Evolutionary conservation across 2,113 vertebrate genomes (phyloP).

Genomic region (Amblyornis subalaris): DNA sequence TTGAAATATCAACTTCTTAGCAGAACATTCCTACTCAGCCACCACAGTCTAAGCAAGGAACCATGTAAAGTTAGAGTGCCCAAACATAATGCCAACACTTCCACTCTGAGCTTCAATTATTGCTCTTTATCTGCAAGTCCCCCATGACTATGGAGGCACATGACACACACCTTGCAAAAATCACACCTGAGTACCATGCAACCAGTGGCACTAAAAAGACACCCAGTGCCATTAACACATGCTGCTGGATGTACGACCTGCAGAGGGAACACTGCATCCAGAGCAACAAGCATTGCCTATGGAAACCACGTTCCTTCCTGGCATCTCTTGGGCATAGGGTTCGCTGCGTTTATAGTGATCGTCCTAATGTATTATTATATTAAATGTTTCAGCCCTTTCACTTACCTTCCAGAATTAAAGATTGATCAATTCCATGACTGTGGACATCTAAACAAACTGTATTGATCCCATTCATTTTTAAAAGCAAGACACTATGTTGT

Average conservation of each 20-base stretch:
- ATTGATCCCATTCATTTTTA: slow-evolving; percentile 53
- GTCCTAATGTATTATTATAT: slow-evolving; percentile 22
- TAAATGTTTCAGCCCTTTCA: slow-evolving; percentile 45
- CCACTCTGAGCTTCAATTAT: not conserved
- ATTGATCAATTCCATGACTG: slow-evolving; percentile 40
- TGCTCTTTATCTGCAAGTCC: not conserved
- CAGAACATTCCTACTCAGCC: not conserved
- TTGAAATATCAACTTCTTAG: not conserved
- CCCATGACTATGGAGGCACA: accelerated
- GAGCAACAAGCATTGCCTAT: not conserved
- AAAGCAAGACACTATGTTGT: slow-evolving; percentile 28
- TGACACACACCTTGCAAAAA: not conserved
- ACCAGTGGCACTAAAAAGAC: not conserved
- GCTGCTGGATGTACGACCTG: not conserved
- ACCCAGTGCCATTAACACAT: not conserved
- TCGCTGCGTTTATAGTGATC: not conserved
- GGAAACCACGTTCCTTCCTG: not conserved
- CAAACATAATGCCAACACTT: not conserved
- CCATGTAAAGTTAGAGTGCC: not conserved
- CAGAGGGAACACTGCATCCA: not conserved
- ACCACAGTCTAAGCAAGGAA: not conserved
- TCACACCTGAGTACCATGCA: accelerated
- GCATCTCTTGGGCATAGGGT: not conserved
- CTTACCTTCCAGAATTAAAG: slow-evolving; percentile 59
- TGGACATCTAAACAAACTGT: slow-evolving; percentile 48